Conservation (phyloP, 2,113 vertebrate genomes). For the Cheirogaleus medius region DNA sequence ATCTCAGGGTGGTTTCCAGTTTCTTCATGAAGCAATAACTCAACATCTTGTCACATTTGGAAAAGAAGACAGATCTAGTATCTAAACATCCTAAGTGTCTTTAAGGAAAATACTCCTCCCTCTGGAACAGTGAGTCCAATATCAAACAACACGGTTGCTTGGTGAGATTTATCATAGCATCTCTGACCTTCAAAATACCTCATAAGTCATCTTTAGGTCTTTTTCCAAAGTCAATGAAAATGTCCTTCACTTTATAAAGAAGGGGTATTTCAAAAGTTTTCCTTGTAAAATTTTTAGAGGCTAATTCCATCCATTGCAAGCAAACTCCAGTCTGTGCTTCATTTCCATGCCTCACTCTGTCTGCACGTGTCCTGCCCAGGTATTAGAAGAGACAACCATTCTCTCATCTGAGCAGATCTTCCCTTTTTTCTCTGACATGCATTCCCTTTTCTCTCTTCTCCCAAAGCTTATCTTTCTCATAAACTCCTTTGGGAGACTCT, state of each 20-base stretch:
- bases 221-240: not conserved
- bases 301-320: not conserved
- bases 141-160: not conserved
- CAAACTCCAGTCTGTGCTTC: not conserved
- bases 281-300: not conserved
- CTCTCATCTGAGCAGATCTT: not conserved
- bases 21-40: conserved; percentile 64
- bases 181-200: not conserved
- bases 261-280: not conserved
- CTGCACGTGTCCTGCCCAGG: not conserved
- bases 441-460: not conserved
- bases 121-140: not conserved
- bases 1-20: conserved; percentile 65
- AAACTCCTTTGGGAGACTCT: not conserved
- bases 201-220: not conserved
- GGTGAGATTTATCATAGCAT: not conserved
- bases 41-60: conserved; percentile 63
- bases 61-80: conserved; percentile 49
- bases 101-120: conserved; percentile 36
- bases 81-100: conserved; percentile 55
- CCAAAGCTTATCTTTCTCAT: not conserved
- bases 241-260: not conserved
- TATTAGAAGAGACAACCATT: not conserved
- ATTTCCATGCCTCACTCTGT: not conserved
- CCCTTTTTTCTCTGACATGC: not conserved